Base-by-base conservation (phyloP, 2,113 vertebrate genomes). In the Burhinus oedicnemus region DNA sequence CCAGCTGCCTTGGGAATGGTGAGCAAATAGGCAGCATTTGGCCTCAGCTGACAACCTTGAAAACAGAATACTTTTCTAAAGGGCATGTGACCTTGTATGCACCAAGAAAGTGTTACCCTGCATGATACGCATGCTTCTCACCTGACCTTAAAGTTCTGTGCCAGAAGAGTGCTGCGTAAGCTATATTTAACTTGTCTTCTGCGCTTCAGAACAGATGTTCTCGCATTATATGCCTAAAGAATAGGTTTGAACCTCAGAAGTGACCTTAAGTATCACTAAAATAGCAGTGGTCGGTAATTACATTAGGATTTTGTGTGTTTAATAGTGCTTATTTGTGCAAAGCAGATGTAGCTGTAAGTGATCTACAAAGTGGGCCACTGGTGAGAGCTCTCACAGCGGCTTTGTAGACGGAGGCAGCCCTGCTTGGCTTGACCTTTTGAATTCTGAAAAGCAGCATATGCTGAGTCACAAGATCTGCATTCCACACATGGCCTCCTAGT, bases 381-480 rank as follows among this genome's bases (percentile, higher is more conserved):
- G 76, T 29, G 27, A 42, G 81, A 72, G 91, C 81, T 65, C 90
- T 78, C 38, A 3, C 71, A 19, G 2, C 1, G 15, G 76, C 90
- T 84, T 34, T 75, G 55, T 22, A 58, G 85, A 55, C 0, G 2
- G 66, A 78, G 77, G 87, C 91, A 93, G 87, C 80, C 60, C 47
- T 4, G 76, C 76, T 71, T 55, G 72, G 90, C 83, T 23, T 96
- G 96, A 97, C 96, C 96, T 97, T 96, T 95, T 8, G 4, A 44
- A 36, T 34, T 86, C 88, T 75, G 95, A 88, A 89, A 90, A 93
- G 89, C 83, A 40, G 91, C 75, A 12, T 90, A 69, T 95, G 96
- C 96, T 96, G 95, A 96, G 94, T 97, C 97, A 97, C 97, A 91
- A 93, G 95, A 79, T 90, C 91, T 81, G 94, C 94, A 93, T 96